Percentiles rank a stretch among this genome's conserved stretches.
Evolutionary conservation across 2,113 vertebrate genomes (phyloP).

Genomic region (Barbus barbus): DNA sequence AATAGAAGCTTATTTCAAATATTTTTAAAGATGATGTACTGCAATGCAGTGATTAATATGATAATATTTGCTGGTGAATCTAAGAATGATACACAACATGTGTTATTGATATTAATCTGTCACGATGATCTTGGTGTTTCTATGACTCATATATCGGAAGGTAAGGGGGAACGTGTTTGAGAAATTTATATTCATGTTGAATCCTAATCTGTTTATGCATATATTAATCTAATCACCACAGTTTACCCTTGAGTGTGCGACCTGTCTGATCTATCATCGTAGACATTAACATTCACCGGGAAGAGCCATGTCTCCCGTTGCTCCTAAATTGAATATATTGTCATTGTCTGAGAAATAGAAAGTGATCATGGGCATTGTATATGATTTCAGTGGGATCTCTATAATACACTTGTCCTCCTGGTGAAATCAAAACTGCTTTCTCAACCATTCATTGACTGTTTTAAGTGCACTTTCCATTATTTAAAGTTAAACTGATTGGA

Average conservation of each 20-base stretch:
- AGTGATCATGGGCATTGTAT: neutral
- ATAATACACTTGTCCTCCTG: neutral
- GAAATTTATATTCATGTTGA: conserved; percentile 36
- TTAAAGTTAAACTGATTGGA: too few relatives aligned
- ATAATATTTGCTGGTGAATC: neutral
- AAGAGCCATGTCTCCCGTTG: neutral
- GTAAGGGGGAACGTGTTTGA: neutral
- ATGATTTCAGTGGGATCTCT: neutral
- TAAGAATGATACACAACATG: neutral
- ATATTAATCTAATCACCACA: conserved; percentile 30
- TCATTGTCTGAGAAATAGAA: neutral
- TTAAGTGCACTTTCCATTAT: conserved; percentile 42
- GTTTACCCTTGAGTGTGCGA: conserved; percentile 33
- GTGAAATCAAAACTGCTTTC: neutral
- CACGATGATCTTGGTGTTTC: neutral
- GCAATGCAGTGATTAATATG: neutral
- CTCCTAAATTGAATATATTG: conserved; percentile 14
- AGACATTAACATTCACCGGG: conserved; percentile 13
- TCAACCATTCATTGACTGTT: conserved; percentile 19
- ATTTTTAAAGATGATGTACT: too few relatives aligned
- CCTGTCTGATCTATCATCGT: conserved; percentile 2
- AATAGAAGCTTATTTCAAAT: too few relatives aligned
- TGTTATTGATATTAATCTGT: too few relatives aligned
- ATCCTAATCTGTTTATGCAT: conserved; percentile 27
- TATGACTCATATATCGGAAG: neutral